A percentile compares a stretch with the other conserved stretches of the same genome.
phyloP scores from a whole-genome alignment of 2,888 invertebrate species.

The Dusona sp. region DNA sequence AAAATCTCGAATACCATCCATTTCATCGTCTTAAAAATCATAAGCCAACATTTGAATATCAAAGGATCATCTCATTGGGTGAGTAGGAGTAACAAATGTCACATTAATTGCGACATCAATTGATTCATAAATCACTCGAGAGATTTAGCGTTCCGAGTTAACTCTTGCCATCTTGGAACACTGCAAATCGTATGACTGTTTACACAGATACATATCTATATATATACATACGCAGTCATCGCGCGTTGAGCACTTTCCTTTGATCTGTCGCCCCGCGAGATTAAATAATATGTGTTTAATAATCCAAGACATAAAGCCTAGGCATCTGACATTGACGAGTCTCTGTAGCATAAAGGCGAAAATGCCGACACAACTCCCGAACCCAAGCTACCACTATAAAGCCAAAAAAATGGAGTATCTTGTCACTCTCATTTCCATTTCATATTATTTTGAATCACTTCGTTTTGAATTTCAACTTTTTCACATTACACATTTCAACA shows the following conservation, averaged over 20 bases:
- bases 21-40: constrained; percentile 20
- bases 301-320: constrained; percentile 51
- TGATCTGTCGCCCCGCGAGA: constrained; percentile 54
- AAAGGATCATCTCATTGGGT: constrained; percentile 56
- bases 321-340: constrained; percentile 50
- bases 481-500: constrained; percentile 35
- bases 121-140: constrained; percentile 61
- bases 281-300: constrained; percentile 67
- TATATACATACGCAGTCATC: background rate
- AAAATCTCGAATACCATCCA: constrained; percentile 14
- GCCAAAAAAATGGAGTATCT: constrained; percentile 41
- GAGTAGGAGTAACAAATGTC: constrained; percentile 62
- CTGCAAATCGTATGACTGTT: background rate
- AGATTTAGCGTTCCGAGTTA: constrained; percentile 41
- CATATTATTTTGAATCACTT: constrained; percentile 21
- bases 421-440: constrained; percentile 48
- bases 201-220: background rate
- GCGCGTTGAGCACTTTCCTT: constrained; percentile 35
- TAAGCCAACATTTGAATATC: constrained; percentile 60
- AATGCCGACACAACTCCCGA: constrained; percentile 46
- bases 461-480: background rate
- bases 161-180: constrained; percentile 30
- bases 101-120: constrained; percentile 62
- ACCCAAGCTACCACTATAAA: background rate
- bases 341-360: constrained; percentile 29